Conservation (phyloP, 2,797 vertebrate species). For the Halcyon chelicuti region DNA sequence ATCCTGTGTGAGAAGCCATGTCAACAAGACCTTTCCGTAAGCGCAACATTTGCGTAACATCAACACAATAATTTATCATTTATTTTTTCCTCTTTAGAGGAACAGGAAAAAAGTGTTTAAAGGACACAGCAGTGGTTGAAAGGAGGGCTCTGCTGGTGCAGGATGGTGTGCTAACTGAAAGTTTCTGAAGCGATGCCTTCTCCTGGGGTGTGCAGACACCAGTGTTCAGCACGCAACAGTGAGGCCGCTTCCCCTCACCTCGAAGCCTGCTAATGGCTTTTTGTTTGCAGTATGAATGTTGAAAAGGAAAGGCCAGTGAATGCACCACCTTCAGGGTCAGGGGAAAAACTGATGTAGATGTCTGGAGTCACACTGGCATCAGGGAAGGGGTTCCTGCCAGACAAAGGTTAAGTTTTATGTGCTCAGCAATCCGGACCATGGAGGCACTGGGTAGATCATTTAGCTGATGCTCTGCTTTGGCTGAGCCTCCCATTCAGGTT, state of each 20-base stretch:
- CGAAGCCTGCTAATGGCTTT: neutral
- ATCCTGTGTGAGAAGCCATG: neutral
- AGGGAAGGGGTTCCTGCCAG: neutral
- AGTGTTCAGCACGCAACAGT: neutral
- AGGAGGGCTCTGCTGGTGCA: neutral
- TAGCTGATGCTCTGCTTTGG: neutral
- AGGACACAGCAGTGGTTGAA: neutral
- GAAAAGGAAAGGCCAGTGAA: neutral
- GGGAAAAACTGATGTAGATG: neutral
- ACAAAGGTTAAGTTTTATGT: neutral
- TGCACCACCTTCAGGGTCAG: neutral
- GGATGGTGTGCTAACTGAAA: neutral
- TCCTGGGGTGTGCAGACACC: neutral
- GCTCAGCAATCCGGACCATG: neutral
- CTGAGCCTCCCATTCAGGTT: neutral
- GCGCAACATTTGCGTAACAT: neutral
- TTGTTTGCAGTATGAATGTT: accelerated
- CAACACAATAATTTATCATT: constrained; percentile 42
- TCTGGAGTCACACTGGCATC: neutral
- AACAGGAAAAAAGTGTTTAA: constrained; percentile 58
- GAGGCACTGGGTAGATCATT: neutral
- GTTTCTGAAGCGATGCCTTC: constrained; percentile 12
- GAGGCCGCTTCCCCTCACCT: neutral
- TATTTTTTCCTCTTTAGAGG: constrained; percentile 42
- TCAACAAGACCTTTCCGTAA: constrained; percentile 37